Evolutionary conservation across 2,888 invertebrate species (phyloP), one percentile per base, ranked within the genome.

Genomic region (Palloptera scutellata): DNA sequence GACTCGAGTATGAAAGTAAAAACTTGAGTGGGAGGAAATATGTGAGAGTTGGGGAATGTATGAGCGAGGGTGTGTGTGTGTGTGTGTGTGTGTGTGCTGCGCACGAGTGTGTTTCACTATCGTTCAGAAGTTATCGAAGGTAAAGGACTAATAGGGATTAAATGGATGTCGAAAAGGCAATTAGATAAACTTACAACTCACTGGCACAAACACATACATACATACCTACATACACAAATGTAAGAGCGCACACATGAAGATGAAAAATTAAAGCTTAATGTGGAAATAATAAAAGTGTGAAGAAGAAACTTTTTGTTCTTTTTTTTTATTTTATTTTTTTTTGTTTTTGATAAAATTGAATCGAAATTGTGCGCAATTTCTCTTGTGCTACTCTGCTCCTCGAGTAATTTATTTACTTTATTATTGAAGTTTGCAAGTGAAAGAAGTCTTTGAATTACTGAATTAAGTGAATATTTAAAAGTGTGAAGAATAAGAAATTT

Each of bases 151-250:
- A 81, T 81, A 81, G 81, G 81, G 80, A 82, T 81, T 81, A 82
- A 81, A 81, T 81, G 81, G 77, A 82, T 82, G 82, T 81, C 82
- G 81, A 80, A 78, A 81, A 81, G 81, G 81, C 81, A 81, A 81
- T 81, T 81, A 82, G 81, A 75, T 73, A 74, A 69, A 73, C 70
- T 68, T 64, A 67, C 54, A 68, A 63, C 70, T 66, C 62, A 67
- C 54, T 61, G 58, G 41, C 11, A 45, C 40, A 1, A 13, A 43
- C 11, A 41, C 59, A 66, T 13, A 45, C 45, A 66, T 15, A 63
- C 12, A 42, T 17, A 55, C 53, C 1, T 10, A 51, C 17, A 30
- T 30, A 55, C 6, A 1, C 52, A 19, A 42, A 9, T 41, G 15
- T 19, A n/a, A 43, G 12, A 55, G 15, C 17, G 13, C 52, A 52